These are phyloP conservation scores for Pelosia muscerda DNA, from an alignment of 2,888 invertebrate species.

Conservation along the genomic window DNA sequence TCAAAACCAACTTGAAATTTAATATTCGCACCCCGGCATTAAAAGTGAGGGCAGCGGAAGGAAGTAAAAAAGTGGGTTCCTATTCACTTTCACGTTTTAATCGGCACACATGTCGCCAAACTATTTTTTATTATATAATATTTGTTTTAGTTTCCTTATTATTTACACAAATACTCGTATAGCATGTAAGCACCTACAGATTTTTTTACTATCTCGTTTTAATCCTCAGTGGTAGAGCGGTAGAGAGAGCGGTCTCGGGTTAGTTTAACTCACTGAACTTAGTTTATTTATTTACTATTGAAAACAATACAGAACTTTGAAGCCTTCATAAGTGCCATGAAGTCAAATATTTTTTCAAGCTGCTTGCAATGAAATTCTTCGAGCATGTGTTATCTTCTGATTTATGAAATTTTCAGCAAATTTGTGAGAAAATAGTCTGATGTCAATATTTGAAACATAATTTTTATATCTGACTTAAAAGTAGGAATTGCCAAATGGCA, in stretches of 20 bases:
- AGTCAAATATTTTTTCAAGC: not conserved
- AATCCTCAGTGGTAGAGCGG: not conserved
- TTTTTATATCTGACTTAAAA: not conserved
- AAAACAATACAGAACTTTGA: not conserved
- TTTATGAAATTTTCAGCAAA: too few relatives aligned
- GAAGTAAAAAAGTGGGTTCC: conserved; percentile 82
- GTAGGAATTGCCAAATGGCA: not conserved
- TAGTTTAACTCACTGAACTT: not conserved
- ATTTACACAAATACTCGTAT: conserved; percentile 29
- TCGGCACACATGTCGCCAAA: conserved; percentile 74
- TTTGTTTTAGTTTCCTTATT: conserved; percentile 38
- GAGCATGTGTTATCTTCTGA: too few relatives aligned
- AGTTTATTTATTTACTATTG: not conserved
- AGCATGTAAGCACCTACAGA: not conserved
- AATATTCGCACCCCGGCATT: conserved; percentile 82
- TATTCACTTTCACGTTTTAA: conserved; percentile 83
- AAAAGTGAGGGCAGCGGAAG: conserved; percentile 85
- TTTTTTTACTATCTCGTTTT: not conserved
- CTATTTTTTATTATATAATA: conserved; percentile 49
- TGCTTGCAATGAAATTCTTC: too few relatives aligned
- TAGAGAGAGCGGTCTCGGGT: not conserved
- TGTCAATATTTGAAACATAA: not conserved
- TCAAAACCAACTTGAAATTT: conserved; percentile 71
- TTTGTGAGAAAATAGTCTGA: not conserved
- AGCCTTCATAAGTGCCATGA: not conserved